These are phyloP conservation scores for Pseudococcus jackbeardsleyi DNA, from an alignment of 2,888 invertebrate species.

Conservation along the genomic window DNA sequence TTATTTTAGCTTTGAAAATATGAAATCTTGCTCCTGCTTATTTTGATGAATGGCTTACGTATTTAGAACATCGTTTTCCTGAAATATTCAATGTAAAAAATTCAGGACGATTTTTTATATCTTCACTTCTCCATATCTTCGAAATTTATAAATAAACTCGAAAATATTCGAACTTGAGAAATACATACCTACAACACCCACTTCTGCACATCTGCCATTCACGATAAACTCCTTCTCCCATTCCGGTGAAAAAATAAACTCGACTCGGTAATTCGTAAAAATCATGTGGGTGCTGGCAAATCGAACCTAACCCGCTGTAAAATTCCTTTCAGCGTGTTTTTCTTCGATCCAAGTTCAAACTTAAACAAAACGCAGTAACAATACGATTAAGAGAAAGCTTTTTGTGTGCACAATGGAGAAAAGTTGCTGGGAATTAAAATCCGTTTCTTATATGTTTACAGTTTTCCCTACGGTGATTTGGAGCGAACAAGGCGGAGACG, in stretches of 20 bases:
- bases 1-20: too few relatives aligned
- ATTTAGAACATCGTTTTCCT: too few relatives aligned
- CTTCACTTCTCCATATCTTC: too few relatives aligned
- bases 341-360: not conserved
- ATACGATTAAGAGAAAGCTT: not conserved
- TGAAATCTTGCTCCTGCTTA: too few relatives aligned
- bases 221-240: too few relatives aligned
- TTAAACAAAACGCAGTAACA: slow-evolving; percentile 27
- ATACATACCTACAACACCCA: too few relatives aligned
- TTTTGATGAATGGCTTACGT: too few relatives aligned
- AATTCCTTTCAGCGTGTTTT: not conserved
- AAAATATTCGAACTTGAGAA: too few relatives aligned
- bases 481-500: slow-evolving; percentile 83
- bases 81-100: too few relatives aligned
- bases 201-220: not conserved
- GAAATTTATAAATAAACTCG: too few relatives aligned
- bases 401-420: not conserved
- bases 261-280: not conserved
- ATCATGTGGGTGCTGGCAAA: slow-evolving; percentile 25
- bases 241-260: not conserved
- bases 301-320: not conserved
- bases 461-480: slow-evolving; percentile 79
- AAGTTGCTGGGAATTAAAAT: not conserved
- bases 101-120: too few relatives aligned
- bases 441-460: slow-evolving; percentile 69